Conservation (phyloP, 1,140 invertebrate species). For the Drosophila nannoptera region DNA sequence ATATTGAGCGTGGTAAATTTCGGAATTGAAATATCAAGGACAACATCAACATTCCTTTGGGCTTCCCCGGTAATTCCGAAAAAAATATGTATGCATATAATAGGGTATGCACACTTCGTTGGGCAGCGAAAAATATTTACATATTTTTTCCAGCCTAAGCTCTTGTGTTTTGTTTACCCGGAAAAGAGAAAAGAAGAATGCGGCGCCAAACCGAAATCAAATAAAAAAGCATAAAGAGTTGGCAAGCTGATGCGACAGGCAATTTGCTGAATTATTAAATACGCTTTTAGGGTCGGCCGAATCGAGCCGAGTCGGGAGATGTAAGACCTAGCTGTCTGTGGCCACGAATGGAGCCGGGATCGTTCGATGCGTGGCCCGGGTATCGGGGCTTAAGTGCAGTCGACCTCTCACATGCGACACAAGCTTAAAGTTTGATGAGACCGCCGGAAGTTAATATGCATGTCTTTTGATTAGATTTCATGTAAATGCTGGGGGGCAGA, state of each 20-base stretch:
- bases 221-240: constrained; percentile 65
- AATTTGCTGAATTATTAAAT: constrained; percentile 67
- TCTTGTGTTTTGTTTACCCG: constrained; percentile 13
- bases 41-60: background rate
- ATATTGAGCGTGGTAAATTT: too few species aligned
- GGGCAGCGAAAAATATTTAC: constrained; percentile 9
- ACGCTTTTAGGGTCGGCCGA: constrained; percentile 63
- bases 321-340: constrained; percentile 29
- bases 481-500: constrained; percentile 66
- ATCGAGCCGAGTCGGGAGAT: constrained; percentile 2
- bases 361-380: too few species aligned
- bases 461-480: constrained; percentile 75
- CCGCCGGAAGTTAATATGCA: constrained; percentile 62
- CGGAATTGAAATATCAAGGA: too few species aligned
- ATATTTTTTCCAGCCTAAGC: constrained; percentile 7
- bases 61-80: background rate
- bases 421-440: constrained; percentile 71
- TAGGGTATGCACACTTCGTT: constrained; percentile 15
- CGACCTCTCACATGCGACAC: constrained; percentile 37
- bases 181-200: constrained; percentile 5
- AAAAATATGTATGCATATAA: background rate
- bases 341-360: background rate
- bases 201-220: constrained; percentile 16
- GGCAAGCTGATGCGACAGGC: constrained; percentile 46
- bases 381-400: constrained; percentile 41